Percentiles rank a stretch among this genome's conserved stretches.
Conservation (phyloP, 2,797 vertebrate species). For the Pipistrellus pipistrellus region DNA sequence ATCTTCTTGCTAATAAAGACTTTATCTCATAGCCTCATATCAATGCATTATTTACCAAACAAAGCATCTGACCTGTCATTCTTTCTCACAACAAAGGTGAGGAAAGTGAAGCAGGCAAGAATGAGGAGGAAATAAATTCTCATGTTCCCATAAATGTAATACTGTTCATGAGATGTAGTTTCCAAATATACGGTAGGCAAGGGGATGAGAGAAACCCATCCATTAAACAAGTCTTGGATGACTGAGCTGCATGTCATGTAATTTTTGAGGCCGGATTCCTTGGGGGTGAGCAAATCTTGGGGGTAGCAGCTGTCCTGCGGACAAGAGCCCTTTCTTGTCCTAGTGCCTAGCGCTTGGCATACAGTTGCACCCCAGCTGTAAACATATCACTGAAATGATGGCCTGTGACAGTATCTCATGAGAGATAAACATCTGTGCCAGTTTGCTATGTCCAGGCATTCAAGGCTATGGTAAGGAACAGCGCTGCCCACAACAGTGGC, state of each 20-base stretch:
- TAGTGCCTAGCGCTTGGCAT: background rate
- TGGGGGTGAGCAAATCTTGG: background rate
- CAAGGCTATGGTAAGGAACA: background rate
- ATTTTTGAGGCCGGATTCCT: background rate
- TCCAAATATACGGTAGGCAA: background rate
- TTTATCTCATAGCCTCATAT: background rate
- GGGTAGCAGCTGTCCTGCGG: background rate
- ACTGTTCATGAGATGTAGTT: background rate
- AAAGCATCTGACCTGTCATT: background rate
- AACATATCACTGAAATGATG: slow-evolving; percentile 18
- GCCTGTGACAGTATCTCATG: background rate
- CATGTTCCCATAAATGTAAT: background rate
- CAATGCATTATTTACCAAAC: background rate
- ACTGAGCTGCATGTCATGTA: background rate
- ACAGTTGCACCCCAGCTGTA: background rate
- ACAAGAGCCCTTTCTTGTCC: background rate
- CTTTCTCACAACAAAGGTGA: background rate
- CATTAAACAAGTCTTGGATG: background rate
- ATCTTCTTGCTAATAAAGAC: background rate
- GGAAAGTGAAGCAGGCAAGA: background rate
- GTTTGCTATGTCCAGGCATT: background rate
- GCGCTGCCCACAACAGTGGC: background rate
- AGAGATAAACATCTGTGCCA: background rate
- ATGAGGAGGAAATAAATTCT: background rate
- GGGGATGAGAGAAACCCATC: background rate